These are phyloP conservation scores for Epizoanthus illoricatus DNA, from an alignment of 92 coral and sea anemone genomes.

Conservation along the genomic window DNA sequence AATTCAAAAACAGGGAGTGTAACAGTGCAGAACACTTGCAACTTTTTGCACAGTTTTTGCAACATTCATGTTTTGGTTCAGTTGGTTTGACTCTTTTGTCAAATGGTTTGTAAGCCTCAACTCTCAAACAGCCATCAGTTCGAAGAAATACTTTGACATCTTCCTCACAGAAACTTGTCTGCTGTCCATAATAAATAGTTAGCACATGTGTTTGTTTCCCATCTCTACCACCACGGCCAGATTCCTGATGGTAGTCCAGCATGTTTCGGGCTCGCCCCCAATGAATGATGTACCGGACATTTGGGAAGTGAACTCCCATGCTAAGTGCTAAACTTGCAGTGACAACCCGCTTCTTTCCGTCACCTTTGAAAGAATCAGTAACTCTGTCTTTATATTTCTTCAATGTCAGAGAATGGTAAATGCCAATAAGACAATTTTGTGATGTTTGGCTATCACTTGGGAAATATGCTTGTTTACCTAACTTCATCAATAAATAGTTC, in stretches of 20 bases:
- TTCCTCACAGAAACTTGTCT: conserved; percentile 47
- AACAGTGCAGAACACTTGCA: conserved; percentile 41
- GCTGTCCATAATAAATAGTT: conserved; percentile 55
- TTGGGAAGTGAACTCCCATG: conserved; percentile 41
- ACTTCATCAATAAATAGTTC: conserved; percentile 38
- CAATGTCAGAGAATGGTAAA: conserved; percentile 54
- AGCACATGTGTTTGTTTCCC: conserved; percentile 38
- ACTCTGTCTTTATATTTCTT: conserved; percentile 49
- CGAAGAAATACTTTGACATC: conserved; percentile 57
- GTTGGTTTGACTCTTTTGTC: conserved; percentile 43
- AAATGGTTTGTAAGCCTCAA: conserved; percentile 57
- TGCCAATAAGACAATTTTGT: conserved; percentile 49
- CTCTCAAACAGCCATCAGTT: conserved; percentile 51
- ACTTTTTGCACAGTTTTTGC: conserved; percentile 39
- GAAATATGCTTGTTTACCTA: conserved; percentile 45
- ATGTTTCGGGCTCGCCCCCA: conserved; percentile 46
- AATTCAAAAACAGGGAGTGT: conserved; percentile 29
- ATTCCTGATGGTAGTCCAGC: conserved; percentile 39
- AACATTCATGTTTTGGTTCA: conserved; percentile 50
- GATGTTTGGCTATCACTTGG: conserved; percentile 34
- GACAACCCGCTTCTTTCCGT: conserved; percentile 38
- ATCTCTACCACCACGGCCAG: conserved; percentile 39
- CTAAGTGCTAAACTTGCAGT: conserved; percentile 35
- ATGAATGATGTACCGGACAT: conserved; percentile 22
- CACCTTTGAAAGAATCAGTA: conserved; percentile 23